Base-by-base conservation (phyloP, 30 jellyfish, hydroid and myxozoan genomes). In the Aurelia aurita region DNA sequence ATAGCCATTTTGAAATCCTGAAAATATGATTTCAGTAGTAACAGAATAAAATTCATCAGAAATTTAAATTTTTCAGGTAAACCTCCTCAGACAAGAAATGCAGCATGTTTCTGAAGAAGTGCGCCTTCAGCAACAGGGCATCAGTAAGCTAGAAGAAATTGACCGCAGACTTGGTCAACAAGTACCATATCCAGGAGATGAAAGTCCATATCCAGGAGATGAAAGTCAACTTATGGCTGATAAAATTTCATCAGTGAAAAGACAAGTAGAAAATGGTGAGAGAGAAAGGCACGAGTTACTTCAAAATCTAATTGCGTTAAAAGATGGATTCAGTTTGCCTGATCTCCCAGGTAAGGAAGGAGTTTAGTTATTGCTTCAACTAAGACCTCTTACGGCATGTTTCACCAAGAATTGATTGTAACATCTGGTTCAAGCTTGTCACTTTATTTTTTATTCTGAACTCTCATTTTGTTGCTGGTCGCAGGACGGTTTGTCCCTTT, bases 101-200 rank as follows among this genome's bases (percentile, higher is more conserved):
- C 99, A 89, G 25, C 95, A 78, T 39, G 98, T 85, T 14, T 82
- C 99, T n/a, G 99, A 89, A 58, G 97, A 94, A 44, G 96, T 94
- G 39, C 76, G 98, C 34, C 68, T 79, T 19, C 96, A 94, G 34
- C 96, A 77, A 46, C 89, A 89, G 28, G 99, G 98, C 9, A 75
- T 89, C n/a, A 34, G 74, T 63, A 91, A 84, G 51, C 87, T 95
- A 23, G 98, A 95, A 77, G 91, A 89, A 31, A 89, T 95, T 47
- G 95, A 95, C 69, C 85, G 69, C 20, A 76, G 61, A 29, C 39
- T 89, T 20, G 72, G 80, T 57, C 31, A 68, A 23, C 45, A 16
- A 58, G 95, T 96, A 18, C 77, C 90, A 20, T 68, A 49, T 43
- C 93, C 78, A 12, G 80, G 82, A 19, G 95, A 79, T 34, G 97